Percentiles rank a stretch among this genome's conserved stretches.
phyloP scores from a whole-genome alignment of 2,797 vertebrate genomes.

The Semotilus atromaculatus region DNA sequence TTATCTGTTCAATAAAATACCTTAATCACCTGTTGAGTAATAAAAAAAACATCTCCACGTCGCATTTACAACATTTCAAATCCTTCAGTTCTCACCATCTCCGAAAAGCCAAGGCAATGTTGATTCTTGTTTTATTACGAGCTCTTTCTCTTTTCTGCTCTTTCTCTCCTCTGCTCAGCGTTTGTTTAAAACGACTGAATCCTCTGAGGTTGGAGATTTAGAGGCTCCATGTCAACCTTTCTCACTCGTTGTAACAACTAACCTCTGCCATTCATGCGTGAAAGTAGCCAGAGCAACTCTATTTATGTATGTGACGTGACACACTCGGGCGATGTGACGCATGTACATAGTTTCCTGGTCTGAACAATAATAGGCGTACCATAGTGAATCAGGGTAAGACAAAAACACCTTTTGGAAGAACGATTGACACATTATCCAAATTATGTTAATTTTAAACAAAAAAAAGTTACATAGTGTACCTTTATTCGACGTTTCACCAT shows the following conservation, averaged over 20 bases:
- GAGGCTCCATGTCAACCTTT: neutral
- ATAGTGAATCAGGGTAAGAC: neutral
- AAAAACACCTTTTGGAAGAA: neutral
- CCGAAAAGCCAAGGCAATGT: neutral
- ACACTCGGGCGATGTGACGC: neutral
- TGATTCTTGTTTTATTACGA: neutral
- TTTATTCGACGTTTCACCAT: neutral
- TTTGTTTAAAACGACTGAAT: neutral
- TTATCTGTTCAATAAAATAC: neutral
- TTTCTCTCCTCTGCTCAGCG: neutral
- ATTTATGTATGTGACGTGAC: neutral
- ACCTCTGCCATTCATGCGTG: neutral
- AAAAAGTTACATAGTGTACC: neutral
- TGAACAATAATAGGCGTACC: neutral
- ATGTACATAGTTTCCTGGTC: neutral
- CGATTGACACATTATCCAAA: neutral
- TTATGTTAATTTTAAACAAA: neutral
- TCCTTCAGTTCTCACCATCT: neutral
- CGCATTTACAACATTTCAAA: neutral
- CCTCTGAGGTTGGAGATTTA: neutral
- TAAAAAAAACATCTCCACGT: too few relatives aligned
- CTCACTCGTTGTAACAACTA: neutral
- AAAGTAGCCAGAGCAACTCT: neutral
- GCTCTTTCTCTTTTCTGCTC: neutral
- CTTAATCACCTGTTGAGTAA: too few relatives aligned